Evolutionary conservation across 2,888 invertebrate genomes (phyloP).

Genomic region (Hyalella azteca): DNA sequence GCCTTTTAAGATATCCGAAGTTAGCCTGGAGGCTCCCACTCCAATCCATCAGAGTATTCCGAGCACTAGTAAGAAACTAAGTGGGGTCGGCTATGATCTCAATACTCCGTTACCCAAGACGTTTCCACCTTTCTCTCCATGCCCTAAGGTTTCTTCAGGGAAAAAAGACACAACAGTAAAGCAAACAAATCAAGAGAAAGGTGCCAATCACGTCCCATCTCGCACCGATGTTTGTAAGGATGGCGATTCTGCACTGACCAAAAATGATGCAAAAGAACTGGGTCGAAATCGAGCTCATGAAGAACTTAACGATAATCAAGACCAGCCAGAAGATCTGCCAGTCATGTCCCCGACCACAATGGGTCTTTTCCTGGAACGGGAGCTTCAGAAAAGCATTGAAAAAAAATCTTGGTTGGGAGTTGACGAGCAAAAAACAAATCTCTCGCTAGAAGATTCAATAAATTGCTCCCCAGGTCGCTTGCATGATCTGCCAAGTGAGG

Average conservation of each 20-base stretch:
- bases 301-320: too few species aligned
- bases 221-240: too few species aligned
- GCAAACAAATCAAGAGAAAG: too few species aligned
- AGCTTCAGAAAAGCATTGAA: neutral
- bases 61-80: neutral
- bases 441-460: too few species aligned
- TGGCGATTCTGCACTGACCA: too few species aligned
- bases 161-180: too few species aligned
- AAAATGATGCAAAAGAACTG: too few species aligned
- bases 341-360: neutral
- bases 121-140: conserved; percentile 3
- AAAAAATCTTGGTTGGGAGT: neutral
- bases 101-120: neutral
- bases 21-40: conserved; percentile 4
- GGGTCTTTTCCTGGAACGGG: conserved; percentile 2
- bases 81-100: neutral
- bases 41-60: neutral
- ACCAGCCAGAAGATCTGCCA: neutral
- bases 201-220: too few species aligned
- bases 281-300: too few species aligned
- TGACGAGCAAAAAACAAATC: too few species aligned
- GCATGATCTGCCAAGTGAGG: too few species aligned
- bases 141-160: neutral
- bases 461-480: too few species aligned
- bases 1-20: neutral